Evolutionary conservation across 2,888 invertebrate genomes (phyloP), one percentile per base, ranked within the genome.

Genomic region (Drosophila tanythrix): DNA sequence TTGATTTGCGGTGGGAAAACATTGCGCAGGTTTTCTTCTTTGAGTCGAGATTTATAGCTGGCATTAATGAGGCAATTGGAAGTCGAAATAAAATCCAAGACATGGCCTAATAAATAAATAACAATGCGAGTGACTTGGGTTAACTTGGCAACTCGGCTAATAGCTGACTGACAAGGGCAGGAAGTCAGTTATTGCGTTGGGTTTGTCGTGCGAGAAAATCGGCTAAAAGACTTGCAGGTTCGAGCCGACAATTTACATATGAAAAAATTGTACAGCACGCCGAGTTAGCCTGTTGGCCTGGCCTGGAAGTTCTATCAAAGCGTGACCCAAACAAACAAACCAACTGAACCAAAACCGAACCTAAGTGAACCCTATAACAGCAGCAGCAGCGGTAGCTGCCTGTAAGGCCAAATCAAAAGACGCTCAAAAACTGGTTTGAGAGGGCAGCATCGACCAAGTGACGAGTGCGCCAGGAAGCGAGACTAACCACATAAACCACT

Each of bases 271-370:
- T 79, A 52, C 55, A 70, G 78, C 55, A 56, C 36, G 58, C 58
- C 25, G 48, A 48, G 58, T 60, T 36, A 38, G 55, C 36, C 25
- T 36, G 21, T 46, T 46, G 33, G 15, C 10, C 25, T 67, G 62
- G 66, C 65, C 79, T 73, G 65, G 59, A 70, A 82, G 88, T 85
- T 85, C 89, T 88, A 80, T 66, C 82, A 81, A 78, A 85, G 81
- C 85, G 82, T 85, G 85, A 85, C 90, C 85, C 74, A 89, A 73
- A 73, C 83, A 84, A 79, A 84, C 73, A 84, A 81, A 74, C 70
- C 60, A 74, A 81, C 53, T 57, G 51, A 73, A 51, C 58, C 59
- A 43, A 65, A 73, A 73, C 51, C 59, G 33, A 60, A 48, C 60
- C 60, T 36, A 56, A 65, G 27, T 73, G 65, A 65, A 65, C 73